phyloP scores from a whole-genome alignment of 2,888 invertebrate genomes.

The Sinotaia quadrata region DNA sequence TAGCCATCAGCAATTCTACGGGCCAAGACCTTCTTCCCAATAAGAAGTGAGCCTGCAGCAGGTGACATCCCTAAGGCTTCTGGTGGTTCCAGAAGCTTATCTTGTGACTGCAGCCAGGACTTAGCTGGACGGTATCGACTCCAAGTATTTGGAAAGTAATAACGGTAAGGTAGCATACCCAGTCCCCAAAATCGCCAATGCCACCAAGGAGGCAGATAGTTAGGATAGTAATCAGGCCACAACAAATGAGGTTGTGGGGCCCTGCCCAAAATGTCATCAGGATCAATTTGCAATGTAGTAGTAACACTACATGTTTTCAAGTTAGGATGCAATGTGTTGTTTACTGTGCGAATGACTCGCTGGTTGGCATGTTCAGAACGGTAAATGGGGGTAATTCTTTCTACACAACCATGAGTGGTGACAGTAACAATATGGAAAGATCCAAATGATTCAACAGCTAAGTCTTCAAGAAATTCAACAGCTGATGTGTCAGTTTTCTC shows the following conservation, averaged over 20 bases:
- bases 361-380: slow-evolving; percentile 59
- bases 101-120: slow-evolving; percentile 58
- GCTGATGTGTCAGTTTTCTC: slow-evolving; percentile 58
- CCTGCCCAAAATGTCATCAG: slow-evolving; percentile 50
- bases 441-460: slow-evolving; percentile 69
- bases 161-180: slow-evolving; percentile 42
- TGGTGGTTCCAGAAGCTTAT: slow-evolving; percentile 49
- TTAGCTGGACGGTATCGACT: slow-evolving; percentile 62
- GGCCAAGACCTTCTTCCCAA: slow-evolving; percentile 67
- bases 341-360: slow-evolving; percentile 60
- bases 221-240: slow-evolving; percentile 37
- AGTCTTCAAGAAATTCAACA: slow-evolving; percentile 66
- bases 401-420: slow-evolving; percentile 65
- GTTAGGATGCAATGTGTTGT: slow-evolving; percentile 57
- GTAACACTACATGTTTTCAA: slow-evolving; percentile 59
- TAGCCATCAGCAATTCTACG: slow-evolving; percentile 68
- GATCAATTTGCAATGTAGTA: slow-evolving; percentile 59
- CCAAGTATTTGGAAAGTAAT: slow-evolving; percentile 58
- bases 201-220: slow-evolving; percentile 28
- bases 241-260: slow-evolving; percentile 42
- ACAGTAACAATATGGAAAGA: slow-evolving; percentile 67
- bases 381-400: slow-evolving; percentile 66
- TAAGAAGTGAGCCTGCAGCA: slow-evolving; percentile 67
- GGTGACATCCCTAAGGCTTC: slow-evolving; percentile 49
- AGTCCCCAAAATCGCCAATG: slow-evolving; percentile 35